These are phyloP conservation scores for Lamellibrachia columna DNA, from an alignment of 2,888 invertebrate species.

Conservation along the genomic window DNA sequence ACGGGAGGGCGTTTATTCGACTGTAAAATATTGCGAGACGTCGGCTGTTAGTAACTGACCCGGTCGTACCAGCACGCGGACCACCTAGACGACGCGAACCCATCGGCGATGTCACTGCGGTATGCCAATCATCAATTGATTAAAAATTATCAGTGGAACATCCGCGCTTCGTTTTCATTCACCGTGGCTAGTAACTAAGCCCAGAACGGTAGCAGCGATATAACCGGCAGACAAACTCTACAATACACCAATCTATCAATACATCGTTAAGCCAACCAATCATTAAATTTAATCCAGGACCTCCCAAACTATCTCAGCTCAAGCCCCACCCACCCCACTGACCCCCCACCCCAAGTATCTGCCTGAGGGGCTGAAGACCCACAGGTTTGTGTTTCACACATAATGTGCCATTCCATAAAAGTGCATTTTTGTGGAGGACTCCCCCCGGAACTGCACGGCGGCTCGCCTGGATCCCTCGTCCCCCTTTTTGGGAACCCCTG, in stretches of 20 bases:
- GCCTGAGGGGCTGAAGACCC: too few relatives aligned
- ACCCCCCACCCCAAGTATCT: too few relatives aligned
- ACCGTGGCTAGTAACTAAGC: neutral
- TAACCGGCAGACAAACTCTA: neutral
- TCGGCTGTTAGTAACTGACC: neutral
- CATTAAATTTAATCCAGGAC: neutral
- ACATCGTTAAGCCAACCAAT: neutral
- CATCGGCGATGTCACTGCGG: neutral
- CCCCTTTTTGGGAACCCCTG: too few relatives aligned
- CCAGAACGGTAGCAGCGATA: neutral
- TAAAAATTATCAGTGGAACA: neutral
- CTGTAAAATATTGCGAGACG: neutral
- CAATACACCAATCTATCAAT: neutral
- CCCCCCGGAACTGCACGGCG: too few relatives aligned
- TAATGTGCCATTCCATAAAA: too few relatives aligned
- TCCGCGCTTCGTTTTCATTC: neutral
- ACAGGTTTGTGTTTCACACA: too few relatives aligned
- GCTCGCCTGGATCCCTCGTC: too few relatives aligned
- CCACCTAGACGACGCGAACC: neutral
- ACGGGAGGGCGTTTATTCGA: neutral
- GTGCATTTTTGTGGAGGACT: too few relatives aligned
- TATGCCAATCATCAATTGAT: neutral
- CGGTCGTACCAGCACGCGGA: neutral
- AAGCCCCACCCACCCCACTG: too few relatives aligned
- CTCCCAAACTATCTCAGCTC: too few relatives aligned